Conservation (phyloP, 2,113 vertebrate genomes). For the Centrocercus urophasianus region DNA sequence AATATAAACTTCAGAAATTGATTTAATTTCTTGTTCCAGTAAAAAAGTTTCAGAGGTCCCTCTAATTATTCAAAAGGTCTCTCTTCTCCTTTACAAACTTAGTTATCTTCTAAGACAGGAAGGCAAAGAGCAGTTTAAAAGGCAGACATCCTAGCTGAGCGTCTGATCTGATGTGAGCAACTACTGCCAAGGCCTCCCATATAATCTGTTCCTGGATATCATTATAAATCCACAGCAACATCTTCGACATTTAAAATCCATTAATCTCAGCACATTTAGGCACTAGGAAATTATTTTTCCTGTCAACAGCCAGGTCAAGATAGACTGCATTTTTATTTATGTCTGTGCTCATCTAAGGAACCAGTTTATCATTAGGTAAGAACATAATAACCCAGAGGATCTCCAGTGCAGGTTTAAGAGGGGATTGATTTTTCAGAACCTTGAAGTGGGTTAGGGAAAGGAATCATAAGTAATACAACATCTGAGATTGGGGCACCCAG, state of each 20-base stretch:
- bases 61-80: neutral
- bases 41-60: neutral
- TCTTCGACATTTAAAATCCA: neutral
- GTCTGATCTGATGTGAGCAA: neutral
- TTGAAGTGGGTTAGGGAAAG: neutral
- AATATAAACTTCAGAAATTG: neutral
- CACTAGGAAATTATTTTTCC: neutral
- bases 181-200: neutral
- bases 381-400: neutral
- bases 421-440: neutral
- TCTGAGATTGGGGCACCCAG: neutral
- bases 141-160: neutral
- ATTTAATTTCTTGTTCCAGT: neutral
- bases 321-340: neutral
- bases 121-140: neutral
- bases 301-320: neutral
- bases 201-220: neutral
- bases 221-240: neutral
- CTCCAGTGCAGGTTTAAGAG: neutral
- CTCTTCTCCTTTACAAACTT: neutral
- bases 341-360: neutral
- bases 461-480: neutral
- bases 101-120: neutral
- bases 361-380: neutral
- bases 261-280: neutral